A percentile compares a stretch with the other conserved stretches of the same genome.
These are phyloP conservation scores for Pygmarrhopalites habei DNA, from an alignment of 1,140 invertebrate species.

Conservation along the genomic window DNA sequence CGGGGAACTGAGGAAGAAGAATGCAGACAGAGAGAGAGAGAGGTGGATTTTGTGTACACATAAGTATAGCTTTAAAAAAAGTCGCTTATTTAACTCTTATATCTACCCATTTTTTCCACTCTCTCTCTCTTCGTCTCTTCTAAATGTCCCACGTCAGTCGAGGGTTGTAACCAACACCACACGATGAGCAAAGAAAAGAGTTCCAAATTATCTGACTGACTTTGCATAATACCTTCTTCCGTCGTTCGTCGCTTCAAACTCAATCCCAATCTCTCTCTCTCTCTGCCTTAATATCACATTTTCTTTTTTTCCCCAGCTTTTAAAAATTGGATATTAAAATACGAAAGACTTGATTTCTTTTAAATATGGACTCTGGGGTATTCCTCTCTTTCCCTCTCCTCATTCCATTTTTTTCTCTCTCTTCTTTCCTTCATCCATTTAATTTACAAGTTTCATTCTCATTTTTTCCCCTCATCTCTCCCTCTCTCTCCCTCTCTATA, in stretches of 20 bases:
- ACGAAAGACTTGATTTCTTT: slow-evolving; percentile 35
- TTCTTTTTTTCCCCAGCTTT: slow-evolving; percentile 17
- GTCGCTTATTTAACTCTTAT: too few species aligned
- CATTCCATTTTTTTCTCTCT: not conserved
- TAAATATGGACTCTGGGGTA: slow-evolving; percentile 36
- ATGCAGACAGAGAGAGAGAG: too few species aligned
- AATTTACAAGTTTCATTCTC: slow-evolving; percentile 9
- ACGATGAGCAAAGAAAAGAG: slow-evolving; percentile 6
- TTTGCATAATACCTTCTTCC: slow-evolving; percentile 31
- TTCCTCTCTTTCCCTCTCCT: slow-evolving; percentile 11
- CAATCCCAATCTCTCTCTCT: not conserved
- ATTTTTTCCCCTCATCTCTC: slow-evolving; percentile 17
- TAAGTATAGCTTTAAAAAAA: too few species aligned
- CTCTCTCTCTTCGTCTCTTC: slow-evolving; percentile 1
- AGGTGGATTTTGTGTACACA: too few species aligned
- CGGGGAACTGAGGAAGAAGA: too few species aligned
- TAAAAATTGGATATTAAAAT: slow-evolving; percentile 39
- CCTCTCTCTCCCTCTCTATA: slow-evolving; percentile 1
- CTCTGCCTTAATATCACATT: slow-evolving; percentile 30
- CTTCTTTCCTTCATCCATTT: slow-evolving; percentile 23
- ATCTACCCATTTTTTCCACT: not conserved
- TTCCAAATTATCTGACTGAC: slow-evolving; percentile 33
- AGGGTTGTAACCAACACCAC: not conserved
- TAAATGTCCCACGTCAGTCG: not conserved
- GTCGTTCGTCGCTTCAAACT: not conserved